phyloP scores from a whole-genome alignment of 1,140 invertebrate species.

The Ceratina australensis region DNA sequence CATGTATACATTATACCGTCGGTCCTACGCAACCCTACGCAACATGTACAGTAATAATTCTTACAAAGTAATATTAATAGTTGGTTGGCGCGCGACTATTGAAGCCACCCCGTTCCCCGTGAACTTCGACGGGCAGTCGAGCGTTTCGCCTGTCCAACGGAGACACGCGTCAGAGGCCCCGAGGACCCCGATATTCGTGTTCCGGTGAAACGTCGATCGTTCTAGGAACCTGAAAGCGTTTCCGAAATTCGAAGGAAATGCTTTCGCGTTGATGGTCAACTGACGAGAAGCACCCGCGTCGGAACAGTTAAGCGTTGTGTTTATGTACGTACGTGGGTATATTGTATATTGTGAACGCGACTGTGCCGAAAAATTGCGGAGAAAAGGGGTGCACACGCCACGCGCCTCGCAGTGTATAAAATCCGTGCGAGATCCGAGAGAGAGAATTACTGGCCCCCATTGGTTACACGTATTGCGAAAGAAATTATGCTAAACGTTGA shows the following conservation, averaged over 20 bases:
- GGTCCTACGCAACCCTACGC: constrained; percentile 59
- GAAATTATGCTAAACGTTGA: constrained; percentile 54
- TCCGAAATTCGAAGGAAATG: constrained; percentile 23
- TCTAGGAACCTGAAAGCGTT: constrained; percentile 29
- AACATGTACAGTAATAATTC: constrained; percentile 68
- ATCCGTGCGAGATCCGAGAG: constrained; percentile 78
- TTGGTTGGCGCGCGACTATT: constrained; percentile 70
- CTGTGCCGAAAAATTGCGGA: not conserved
- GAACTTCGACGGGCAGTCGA: constrained; percentile 31
- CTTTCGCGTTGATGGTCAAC: not conserved
- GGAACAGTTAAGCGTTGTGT: not conserved
- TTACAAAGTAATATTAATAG: constrained; percentile 76
- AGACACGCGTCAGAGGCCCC: not conserved
- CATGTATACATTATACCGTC: constrained; percentile 50
- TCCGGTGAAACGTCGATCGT: not conserved
- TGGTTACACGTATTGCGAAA: constrained; percentile 69
- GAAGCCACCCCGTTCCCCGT: constrained; percentile 10
- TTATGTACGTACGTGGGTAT: not conserved
- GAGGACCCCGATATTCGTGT: not conserved
- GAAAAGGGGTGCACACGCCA: constrained; percentile 41
- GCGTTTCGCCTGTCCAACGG: not conserved
- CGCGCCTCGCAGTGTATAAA: constrained; percentile 73
- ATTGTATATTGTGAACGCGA: too few relatives aligned
- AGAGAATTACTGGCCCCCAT: constrained; percentile 80
- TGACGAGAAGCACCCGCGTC: constrained; percentile 4